Percentiles rank a stretch among this genome's conserved stretches.
Conservation (phyloP, 2,797 vertebrate species). For the Apodemus agrarius region DNA sequence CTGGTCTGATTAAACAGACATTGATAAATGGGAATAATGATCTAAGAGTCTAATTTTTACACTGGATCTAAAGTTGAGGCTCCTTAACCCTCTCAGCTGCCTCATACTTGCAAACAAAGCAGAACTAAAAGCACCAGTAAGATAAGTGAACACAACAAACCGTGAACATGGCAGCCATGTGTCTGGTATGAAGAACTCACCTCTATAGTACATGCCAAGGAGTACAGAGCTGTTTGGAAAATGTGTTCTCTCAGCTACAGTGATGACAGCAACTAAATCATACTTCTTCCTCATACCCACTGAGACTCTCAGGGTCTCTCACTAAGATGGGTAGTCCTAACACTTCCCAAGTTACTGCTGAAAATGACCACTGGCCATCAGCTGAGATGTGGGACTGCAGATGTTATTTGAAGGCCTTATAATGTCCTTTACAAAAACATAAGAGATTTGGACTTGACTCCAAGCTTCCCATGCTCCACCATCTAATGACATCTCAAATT, state of each 20-base stretch:
- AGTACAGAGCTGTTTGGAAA: constrained; percentile 82
- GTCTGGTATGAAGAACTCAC: constrained; percentile 82
- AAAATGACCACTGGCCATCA: constrained; percentile 2
- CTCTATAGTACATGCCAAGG: constrained; percentile 77
- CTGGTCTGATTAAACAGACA: constrained; percentile 43
- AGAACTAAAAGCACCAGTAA: constrained; percentile 65
- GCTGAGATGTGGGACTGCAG: not conserved
- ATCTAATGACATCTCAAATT: constrained; percentile 13
- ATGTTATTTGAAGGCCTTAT: constrained; percentile 12
- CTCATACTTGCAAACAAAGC: constrained; percentile 34
- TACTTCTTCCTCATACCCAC: constrained; percentile 56
- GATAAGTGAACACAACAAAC: constrained; percentile 75
- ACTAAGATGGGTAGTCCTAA: constrained; percentile 46
- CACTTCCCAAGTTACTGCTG: constrained; percentile 73
- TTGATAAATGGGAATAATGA: constrained; percentile 30
- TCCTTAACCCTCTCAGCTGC: constrained; percentile 56
- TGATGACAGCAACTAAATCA: constrained; percentile 64
- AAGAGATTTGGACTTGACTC: constrained; percentile 6
- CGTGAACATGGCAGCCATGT: constrained; percentile 80
- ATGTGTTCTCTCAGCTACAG: constrained; percentile 73
- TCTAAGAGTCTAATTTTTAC: constrained; percentile 60
- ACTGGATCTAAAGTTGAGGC: constrained; percentile 47
- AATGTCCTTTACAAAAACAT: constrained; percentile 25
- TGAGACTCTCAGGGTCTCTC: constrained; percentile 74
- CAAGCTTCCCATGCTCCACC: not conserved